A percentile compares a stretch with the other conserved stretches of the same genome.
Conservation (phyloP, 2,797 vertebrate genomes). For the Acanthurus lineatus region DNA sequence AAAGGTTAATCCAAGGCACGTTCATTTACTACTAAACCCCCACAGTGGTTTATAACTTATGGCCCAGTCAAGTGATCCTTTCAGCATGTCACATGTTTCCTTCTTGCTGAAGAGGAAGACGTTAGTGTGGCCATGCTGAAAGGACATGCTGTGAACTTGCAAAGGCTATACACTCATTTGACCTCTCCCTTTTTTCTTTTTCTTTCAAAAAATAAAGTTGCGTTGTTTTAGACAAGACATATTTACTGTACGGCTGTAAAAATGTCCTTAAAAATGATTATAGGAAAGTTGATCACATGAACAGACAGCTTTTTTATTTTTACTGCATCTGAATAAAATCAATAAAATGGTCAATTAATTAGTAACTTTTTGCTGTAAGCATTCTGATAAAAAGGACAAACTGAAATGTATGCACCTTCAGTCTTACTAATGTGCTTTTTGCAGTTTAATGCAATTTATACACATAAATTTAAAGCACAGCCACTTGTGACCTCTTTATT, state of each 20-base stretch:
- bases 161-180: conserved; percentile 19
- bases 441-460: neutral
- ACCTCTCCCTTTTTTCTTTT: no score
- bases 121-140: conserved; percentile 44
- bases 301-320: neutral
- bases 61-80: conserved; percentile 77
- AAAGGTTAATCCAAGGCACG: conserved; percentile 44
- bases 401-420: neutral
- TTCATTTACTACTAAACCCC: conserved; percentile 34
- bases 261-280: neutral
- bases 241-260: neutral
- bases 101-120: conserved; percentile 53
- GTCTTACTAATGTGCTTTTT: neutral
- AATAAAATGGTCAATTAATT: neutral
- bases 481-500: neutral
- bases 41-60: conserved; percentile 43
- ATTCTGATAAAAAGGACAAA: neutral
- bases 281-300: neutral
- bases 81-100: conserved; percentile 78
- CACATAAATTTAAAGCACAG: neutral
- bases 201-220: neutral
- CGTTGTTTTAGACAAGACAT: conserved; percentile 7
- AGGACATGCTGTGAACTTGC: conserved; percentile 15
- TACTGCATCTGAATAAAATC: neutral
- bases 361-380: neutral